Base-by-base conservation (phyloP, 2,888 invertebrate genomes). In the Crossocerus cetratus region DNA sequence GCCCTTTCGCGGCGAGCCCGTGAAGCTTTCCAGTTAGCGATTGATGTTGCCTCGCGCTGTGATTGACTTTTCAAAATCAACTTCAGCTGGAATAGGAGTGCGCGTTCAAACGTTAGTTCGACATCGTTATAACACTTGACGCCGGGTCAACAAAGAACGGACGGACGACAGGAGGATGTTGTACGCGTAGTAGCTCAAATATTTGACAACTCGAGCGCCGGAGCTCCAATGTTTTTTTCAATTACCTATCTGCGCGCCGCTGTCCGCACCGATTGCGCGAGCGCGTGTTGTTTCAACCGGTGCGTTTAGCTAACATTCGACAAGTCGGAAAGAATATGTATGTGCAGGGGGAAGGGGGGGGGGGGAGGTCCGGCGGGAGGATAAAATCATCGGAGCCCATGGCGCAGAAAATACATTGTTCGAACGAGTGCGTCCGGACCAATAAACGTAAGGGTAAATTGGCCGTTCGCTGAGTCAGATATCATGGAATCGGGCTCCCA, bases 401-500 rank as follows among this genome's bases (percentile, higher is more conserved):
- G 8, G 8, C 32, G 32, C 32, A 32, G 32, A 32, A 32, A 32
- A 32, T 32, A 32, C 32, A 32, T 32, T 11, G 32, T 32, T 32
- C 32, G 32, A 32, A 32, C 8, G 32, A 32, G 11, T 32, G 32
- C 32, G 32, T 32, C 8, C 49, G 49, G 49, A 4, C 16, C n/a
- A 16, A 18, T 18, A 49, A 49, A 32, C 32, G 32, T 73, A 62
- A 49, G 53, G n/a, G 74, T 56, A 58, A 69, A 76, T 74, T 64
- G 69, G 16, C 21, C 56, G 69, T 32, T 18, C 63, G 56, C 57
- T 55, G 64, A 74, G 57, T 23, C 65, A 56, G 57, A 60, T 60
- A 55, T 63, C 54, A 64, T 66, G 65, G 65, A 65, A 75, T 75
- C 69, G 64, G 44, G 32, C 1, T 8, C 8, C 49, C 53, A 2